Evolutionary conservation across 2,797 vertebrate species (phyloP).

Genomic region (Hipposideros larvatus): DNA sequence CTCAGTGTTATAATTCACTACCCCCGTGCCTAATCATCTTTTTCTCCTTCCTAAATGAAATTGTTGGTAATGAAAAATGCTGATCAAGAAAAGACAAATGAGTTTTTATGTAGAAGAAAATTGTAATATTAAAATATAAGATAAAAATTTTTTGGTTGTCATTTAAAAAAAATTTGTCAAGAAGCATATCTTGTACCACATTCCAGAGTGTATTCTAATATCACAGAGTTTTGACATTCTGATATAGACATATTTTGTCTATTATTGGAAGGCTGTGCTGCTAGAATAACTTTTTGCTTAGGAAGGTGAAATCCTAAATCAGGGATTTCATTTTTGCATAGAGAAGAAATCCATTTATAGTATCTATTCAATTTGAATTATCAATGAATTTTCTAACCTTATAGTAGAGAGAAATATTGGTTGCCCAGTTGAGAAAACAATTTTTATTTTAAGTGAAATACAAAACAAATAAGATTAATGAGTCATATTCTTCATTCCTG

Average conservation of each 20-base stretch:
- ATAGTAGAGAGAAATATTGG: slow-evolving; percentile 6
- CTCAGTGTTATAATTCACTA: not conserved
- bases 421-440: not conserved
- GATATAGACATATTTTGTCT: not conserved
- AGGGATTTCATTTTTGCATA: not conserved
- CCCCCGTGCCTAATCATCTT: not conserved
- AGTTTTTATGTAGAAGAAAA: not conserved
- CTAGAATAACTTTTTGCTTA: not conserved
- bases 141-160: slow-evolving; percentile 7
- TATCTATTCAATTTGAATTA: not conserved
- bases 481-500: not conserved
- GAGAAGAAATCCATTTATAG: not conserved
- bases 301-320: not conserved
- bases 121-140: not conserved
- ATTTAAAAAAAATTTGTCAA: not conserved
- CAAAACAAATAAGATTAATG: not conserved
- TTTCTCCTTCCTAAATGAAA: not conserved
- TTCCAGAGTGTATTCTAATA: not conserved
- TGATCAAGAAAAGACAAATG: not conserved
- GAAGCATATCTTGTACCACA: not conserved
- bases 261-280: not conserved
- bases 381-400: not conserved
- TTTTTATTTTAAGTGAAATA: slow-evolving; percentile 45
- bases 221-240: slow-evolving; percentile 26
- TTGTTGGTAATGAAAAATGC: not conserved